phyloP scores from a whole-genome alignment of 2,888 invertebrate genomes.

The Petrolisthes cinctipes region DNA sequence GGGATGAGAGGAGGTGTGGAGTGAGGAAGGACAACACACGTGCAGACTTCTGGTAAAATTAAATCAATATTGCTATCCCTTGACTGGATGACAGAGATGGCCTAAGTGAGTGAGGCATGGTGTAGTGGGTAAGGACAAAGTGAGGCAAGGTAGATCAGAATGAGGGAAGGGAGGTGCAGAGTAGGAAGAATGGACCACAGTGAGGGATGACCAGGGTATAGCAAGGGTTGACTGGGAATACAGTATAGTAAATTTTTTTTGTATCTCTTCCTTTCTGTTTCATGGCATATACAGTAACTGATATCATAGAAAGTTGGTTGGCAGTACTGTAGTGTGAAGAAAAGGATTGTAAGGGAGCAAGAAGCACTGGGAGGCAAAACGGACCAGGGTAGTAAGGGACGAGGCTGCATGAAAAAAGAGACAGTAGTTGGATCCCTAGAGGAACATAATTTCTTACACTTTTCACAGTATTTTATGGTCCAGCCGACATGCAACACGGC shows the following conservation, averaged over 20 bases:
- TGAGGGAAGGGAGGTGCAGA: conserved; percentile 22
- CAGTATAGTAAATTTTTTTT: too few relatives aligned
- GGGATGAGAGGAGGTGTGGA: conserved; percentile 66
- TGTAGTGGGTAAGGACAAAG: neutral
- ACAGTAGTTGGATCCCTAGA: neutral
- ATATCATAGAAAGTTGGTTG: conserved; percentile 25
- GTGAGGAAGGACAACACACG: conserved; percentile 66
- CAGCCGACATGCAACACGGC: neutral
- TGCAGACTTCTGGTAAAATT: neutral
- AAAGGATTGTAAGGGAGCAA: neutral
- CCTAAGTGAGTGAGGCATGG: too few relatives aligned
- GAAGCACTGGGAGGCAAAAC: neutral
- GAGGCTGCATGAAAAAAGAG: neutral
- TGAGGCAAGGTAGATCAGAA: conserved; percentile 57
- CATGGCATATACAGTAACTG: too few relatives aligned
- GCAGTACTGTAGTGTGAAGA: neutral
- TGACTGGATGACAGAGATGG: too few relatives aligned
- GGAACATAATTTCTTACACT: too few relatives aligned
- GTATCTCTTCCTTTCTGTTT: neutral
- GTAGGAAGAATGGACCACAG: conserved; percentile 59
- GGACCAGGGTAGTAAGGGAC: neutral
- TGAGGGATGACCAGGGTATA: conserved; percentile 43
- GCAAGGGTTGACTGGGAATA: conserved; percentile 19
- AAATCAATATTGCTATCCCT: neutral
- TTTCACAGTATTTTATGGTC: too few relatives aligned